Percentiles rank a stretch among this genome's conserved stretches.
These are phyloP conservation scores for Tetropium fuscum DNA, from an alignment of 2,888 invertebrate genomes.

Conservation along the genomic window DNA sequence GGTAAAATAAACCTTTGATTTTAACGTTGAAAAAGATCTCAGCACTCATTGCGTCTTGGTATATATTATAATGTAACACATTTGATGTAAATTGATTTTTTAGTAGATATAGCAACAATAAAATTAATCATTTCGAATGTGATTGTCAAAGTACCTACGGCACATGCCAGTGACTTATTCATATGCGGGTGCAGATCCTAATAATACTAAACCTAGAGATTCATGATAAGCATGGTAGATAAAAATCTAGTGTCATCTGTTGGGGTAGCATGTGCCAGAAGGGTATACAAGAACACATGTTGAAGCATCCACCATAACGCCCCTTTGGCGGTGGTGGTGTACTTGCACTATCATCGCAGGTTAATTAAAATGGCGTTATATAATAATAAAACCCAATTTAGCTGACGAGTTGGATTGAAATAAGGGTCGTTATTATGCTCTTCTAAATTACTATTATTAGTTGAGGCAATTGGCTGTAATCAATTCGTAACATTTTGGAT, in stretches of 20 bases:
- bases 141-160: no score
- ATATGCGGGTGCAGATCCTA: conserved; percentile 19
- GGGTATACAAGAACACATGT: conserved; percentile 41
- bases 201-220: conserved; percentile 13
- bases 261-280: conserved; percentile 44
- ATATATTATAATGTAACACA: no score
- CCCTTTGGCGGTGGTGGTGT: conserved; percentile 29
- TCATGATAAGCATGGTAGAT: conserved; percentile 38
- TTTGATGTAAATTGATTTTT: no score
- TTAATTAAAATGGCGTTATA: conserved; percentile 42
- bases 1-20: no score
- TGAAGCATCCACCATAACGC: conserved; percentile 42
- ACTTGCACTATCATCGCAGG: conserved; percentile 44
- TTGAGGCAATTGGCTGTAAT: conserved; percentile 20
- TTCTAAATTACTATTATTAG: conserved; percentile 32
- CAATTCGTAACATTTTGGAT: not conserved
- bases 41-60: no score
- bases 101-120: no score
- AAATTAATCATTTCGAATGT: no score
- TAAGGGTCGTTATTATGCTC: conserved; percentile 35
- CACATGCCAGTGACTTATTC: conserved; percentile 18
- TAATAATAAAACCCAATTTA: conserved; percentile 38
- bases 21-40: no score
- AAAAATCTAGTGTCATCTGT: conserved; percentile 46
- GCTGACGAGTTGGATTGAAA: conserved; percentile 30